Evolutionary conservation across 2,113 vertebrate genomes (phyloP), one percentile per base, ranked within the genome.

Genomic region (Ia io): DNA sequence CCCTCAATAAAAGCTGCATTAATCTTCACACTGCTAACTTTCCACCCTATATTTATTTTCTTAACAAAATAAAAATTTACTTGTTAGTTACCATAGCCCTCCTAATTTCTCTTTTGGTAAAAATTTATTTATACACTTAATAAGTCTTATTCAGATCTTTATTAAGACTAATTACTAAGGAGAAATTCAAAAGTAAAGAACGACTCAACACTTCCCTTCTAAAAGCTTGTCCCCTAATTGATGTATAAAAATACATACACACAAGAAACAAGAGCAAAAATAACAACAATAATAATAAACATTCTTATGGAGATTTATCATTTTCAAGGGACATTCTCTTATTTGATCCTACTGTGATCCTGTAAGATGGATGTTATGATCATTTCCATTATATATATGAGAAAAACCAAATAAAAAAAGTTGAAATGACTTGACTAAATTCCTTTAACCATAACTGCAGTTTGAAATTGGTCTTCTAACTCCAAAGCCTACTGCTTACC

Each of bases 41-140:
- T 42, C 25, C 53, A 25, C 77, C 9, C 40, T 37, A 0, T 35
- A 35, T 63, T 73, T 63, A 67, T 78, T 92, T 70, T n/a, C 35
- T 78, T 74, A 71, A 47, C 18, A 86, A 93, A 94, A 91, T 77
- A 91, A 88, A 93, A 91, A 70, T 84, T 91, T 93, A 35, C 35
- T 90, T 88, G 71, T 71, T 65, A 83, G 28, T 87, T 87, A 89
- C 74, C 78, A 77, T 51, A 84, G 30, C 9, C 32, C 37, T 65
- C 47, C 13, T 47, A 25, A n/a, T 56, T 91, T 94, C 51, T 79
- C 30, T 84, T 94, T 74, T 63, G 40, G 25, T 87, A 77, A 96
- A 94, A 53, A 17, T 32, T 35, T 20, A 86, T 42, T 47, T 53
- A 37, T 88, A 44, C 1, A 44, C 70, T 73, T 59, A 88, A 25